A percentile compares a stretch with the other conserved stretches of the same genome.
Evolutionary conservation across 1,140 invertebrate species (phyloP).

Genomic region (Propsilocerus akamusi): DNA sequence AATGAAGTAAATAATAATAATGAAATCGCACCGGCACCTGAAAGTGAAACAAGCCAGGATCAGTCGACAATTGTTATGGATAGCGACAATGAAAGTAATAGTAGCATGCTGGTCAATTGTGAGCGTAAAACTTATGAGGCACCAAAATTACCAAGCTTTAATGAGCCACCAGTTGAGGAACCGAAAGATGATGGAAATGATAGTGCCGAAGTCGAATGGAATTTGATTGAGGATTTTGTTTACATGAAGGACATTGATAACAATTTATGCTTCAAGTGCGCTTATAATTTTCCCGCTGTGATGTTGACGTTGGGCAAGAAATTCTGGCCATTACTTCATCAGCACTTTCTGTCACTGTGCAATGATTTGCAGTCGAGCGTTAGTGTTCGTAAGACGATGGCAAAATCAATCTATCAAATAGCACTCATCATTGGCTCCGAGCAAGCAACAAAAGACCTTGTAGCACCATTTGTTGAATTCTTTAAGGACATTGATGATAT

Average conservation of each 20-base stretch:
- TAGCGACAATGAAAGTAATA: not conserved
- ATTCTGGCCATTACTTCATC: constrained; percentile 5
- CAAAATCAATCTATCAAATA: constrained; percentile 5
- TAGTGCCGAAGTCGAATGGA: not conserved
- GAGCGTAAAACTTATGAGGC: not conserved
- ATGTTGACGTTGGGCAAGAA: constrained; percentile 4
- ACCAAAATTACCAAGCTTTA: too few species aligned
- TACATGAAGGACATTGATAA: constrained; percentile 1
- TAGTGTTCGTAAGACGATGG: constrained; percentile 6
- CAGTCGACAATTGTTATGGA: not conserved
- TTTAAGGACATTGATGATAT: constrained; percentile 6
- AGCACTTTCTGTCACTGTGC: not conserved
- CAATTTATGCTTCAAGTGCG: constrained; percentile 4
- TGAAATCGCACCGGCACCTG: not conserved
- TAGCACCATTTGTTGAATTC: constrained; percentile 5
- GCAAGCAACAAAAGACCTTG: constrained; percentile 2
- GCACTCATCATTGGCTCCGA: constrained; percentile 5
- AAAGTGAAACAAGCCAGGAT: not conserved
- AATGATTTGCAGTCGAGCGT: not conserved
- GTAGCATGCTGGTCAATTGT: not conserved
- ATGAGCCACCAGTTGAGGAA: not conserved
- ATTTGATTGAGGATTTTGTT: constrained; percentile 5
- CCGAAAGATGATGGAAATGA: not conserved
- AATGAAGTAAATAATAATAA: constrained; percentile 1
- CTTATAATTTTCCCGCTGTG: constrained; percentile 7